Percentiles rank a stretch among this genome's conserved stretches.
phyloP scores from a whole-genome alignment of 2,888 invertebrate genomes.

The Ligdia adustata region DNA sequence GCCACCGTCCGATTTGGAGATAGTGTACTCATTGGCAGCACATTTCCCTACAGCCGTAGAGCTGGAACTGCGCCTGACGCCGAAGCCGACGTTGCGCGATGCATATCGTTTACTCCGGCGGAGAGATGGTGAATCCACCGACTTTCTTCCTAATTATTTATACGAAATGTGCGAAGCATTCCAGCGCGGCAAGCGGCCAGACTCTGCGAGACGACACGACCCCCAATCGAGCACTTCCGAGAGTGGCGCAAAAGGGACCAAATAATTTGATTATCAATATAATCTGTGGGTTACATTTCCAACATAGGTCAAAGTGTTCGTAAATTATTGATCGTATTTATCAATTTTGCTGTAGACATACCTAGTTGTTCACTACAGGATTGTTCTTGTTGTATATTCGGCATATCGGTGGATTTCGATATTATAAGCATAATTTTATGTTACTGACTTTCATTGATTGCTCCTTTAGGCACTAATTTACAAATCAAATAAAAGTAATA shows the following conservation, averaged over 20 bases:
- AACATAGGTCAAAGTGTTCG: not conserved
- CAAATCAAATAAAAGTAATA: not conserved
- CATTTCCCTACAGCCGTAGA: slow-evolving; percentile 77
- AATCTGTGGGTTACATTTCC: no score
- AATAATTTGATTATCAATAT: slow-evolving; percentile 39
- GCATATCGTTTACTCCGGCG: slow-evolving; percentile 75
- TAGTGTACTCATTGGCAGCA: slow-evolving; percentile 76
- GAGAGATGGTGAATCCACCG: slow-evolving; percentile 71
- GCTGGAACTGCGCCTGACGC: slow-evolving; percentile 73
- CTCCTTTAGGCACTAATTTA: not conserved
- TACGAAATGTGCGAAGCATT: slow-evolving; percentile 80
- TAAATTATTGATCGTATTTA: not conserved
- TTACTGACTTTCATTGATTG: slow-evolving; percentile 16
- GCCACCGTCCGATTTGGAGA: slow-evolving; percentile 77
- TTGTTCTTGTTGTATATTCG: slow-evolving; percentile 5
- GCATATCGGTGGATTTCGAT: slow-evolving; percentile 2
- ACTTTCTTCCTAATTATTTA: slow-evolving; percentile 77
- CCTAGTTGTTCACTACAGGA: slow-evolving; percentile 5
- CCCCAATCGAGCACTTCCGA: slow-evolving; percentile 46
- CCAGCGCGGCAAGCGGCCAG: slow-evolving; percentile 69
- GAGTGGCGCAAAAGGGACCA: slow-evolving; percentile 50
- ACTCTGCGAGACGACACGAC: slow-evolving; percentile 63
- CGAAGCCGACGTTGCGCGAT: slow-evolving; percentile 75
- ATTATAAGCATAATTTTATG: not conserved
- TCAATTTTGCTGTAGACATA: slow-evolving; percentile 1